phyloP scores from a whole-genome alignment of 2,888 invertebrate species.

The Parapristionchus giblindavisi region DNA sequence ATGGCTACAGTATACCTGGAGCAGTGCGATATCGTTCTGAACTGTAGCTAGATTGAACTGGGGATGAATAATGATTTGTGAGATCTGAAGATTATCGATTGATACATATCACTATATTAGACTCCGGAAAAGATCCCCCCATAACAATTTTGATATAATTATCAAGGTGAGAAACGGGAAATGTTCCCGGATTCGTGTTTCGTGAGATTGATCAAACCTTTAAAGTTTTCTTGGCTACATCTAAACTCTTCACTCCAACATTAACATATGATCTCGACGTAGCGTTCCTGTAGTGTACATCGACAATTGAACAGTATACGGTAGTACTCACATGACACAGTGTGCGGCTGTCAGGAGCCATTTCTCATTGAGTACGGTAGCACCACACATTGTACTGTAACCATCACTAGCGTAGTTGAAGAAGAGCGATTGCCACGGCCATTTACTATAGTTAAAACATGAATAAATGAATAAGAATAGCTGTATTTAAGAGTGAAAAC shows the following conservation, averaged over 20 bases:
- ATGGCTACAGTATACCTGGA: slow-evolving; percentile 40
- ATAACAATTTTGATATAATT: background rate
- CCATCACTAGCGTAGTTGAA: slow-evolving; percentile 33
- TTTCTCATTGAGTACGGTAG: slow-evolving; percentile 32
- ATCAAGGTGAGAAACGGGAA: background rate
- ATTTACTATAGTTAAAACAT: background rate
- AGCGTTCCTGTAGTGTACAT: slow-evolving; percentile 18
- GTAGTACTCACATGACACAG: slow-evolving; percentile 25
- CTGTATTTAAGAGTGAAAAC: slow-evolving; percentile 3
- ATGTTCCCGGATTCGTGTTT: background rate
- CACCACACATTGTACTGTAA: slow-evolving; percentile 34
- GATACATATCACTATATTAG: background rate
- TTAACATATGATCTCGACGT: slow-evolving; percentile 27
- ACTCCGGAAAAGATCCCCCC: background rate
- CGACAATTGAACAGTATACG: background rate
- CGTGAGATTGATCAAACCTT: background rate
- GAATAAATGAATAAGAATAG: background rate
- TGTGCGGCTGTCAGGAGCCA: slow-evolving; percentile 35
- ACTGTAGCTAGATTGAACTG: slow-evolving; percentile 44
- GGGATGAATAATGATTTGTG: slow-evolving; percentile 43
- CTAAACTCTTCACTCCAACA: slow-evolving; percentile 15
- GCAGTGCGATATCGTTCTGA: slow-evolving; percentile 50
- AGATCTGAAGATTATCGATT: slow-evolving; percentile 7
- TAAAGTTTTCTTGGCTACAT: slow-evolving; percentile 19
- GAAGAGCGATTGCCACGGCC: slow-evolving; percentile 37